Conservation (phyloP, 2,888 invertebrate species). For the Cyclophora albipunctata region DNA sequence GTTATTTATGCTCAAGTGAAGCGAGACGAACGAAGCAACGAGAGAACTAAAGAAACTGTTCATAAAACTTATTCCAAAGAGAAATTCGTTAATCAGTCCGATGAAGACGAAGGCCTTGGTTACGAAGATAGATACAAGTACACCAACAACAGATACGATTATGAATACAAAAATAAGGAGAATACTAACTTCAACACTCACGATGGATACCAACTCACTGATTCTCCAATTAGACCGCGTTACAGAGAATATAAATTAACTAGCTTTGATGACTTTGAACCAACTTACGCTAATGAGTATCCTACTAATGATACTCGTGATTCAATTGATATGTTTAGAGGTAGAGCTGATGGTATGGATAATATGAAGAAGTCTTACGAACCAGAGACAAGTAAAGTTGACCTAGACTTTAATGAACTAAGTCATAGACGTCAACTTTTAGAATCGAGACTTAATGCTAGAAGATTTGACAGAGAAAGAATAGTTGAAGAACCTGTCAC, state of each 20-base stretch:
- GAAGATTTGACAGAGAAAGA: slow-evolving; percentile 61
- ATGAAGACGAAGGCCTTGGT: slow-evolving; percentile 88
- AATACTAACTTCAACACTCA: slow-evolving; percentile 59
- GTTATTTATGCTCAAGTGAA: slow-evolving; percentile 88
- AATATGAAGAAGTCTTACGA: slow-evolving; percentile 72
- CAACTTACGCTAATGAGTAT: slow-evolving; percentile 65
- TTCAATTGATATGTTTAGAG: slow-evolving; percentile 67
- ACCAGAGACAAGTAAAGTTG: slow-evolving; percentile 47
- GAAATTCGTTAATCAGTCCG: slow-evolving; percentile 76
- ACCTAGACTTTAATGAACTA: slow-evolving; percentile 75
- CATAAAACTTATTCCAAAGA: slow-evolving; percentile 70
- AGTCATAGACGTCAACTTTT: slow-evolving; percentile 83
- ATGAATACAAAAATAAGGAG: slow-evolving; percentile 67
- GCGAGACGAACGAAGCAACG: slow-evolving; percentile 48
- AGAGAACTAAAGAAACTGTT: slow-evolving; percentile 59
- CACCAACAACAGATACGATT: slow-evolving; percentile 48
- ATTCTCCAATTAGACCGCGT: slow-evolving; percentile 78
- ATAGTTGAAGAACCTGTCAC: slow-evolving; percentile 55
- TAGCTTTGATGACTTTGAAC: slow-evolving; percentile 68
- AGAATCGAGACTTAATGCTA: slow-evolving; percentile 83
- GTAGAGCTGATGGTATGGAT: slow-evolving; percentile 81
- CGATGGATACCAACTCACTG: slow-evolving; percentile 63
- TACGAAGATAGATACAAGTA: slow-evolving; percentile 77
- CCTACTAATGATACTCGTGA: slow-evolving; percentile 39
- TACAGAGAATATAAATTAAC: slow-evolving; percentile 76